These are phyloP conservation scores for Spodoptera frugiperda DNA, from an alignment of 1,140 invertebrate species.

Conservation along the genomic window DNA sequence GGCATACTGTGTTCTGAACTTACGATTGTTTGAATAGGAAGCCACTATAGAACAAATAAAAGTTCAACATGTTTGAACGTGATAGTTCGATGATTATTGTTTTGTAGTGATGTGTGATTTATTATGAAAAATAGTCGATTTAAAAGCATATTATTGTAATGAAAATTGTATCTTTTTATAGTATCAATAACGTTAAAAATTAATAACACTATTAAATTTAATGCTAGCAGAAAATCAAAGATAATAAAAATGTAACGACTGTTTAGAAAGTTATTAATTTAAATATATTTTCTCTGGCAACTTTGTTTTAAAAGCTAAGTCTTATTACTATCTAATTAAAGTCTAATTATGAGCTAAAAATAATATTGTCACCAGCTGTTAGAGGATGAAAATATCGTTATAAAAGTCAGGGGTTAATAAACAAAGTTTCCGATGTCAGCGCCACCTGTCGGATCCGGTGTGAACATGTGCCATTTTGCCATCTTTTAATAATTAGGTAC, in stretches of 20 bases:
- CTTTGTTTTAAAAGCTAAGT: too few species aligned
- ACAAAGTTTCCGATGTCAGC: background rate
- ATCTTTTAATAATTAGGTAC: background rate
- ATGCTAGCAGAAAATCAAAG: too few species aligned
- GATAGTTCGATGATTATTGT: constrained; percentile 27
- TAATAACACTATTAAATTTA: too few species aligned
- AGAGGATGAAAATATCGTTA: constrained; percentile 3
- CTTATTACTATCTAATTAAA: background rate
- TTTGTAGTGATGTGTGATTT: background rate
- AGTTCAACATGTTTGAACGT: constrained; percentile 26
- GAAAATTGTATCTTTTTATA: too few species aligned
- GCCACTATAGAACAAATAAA: constrained; percentile 18
- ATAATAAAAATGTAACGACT: too few species aligned
- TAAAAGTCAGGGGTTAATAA: constrained; percentile 18
- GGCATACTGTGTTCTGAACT: constrained; percentile 15
- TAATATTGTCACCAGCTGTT: constrained; percentile 28
- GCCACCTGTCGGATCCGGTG: constrained; percentile 17
- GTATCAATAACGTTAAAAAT: too few species aligned
- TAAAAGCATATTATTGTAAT: too few species aligned
- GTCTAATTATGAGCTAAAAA: constrained; percentile 4
- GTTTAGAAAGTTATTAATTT: too few species aligned
- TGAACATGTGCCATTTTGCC: background rate
- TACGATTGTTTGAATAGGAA: constrained; percentile 1
- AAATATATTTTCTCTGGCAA: too few species aligned
- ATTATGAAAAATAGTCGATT: too few species aligned